Conservation (phyloP, 1,140 invertebrate genomes). For the Apis florea region DNA sequence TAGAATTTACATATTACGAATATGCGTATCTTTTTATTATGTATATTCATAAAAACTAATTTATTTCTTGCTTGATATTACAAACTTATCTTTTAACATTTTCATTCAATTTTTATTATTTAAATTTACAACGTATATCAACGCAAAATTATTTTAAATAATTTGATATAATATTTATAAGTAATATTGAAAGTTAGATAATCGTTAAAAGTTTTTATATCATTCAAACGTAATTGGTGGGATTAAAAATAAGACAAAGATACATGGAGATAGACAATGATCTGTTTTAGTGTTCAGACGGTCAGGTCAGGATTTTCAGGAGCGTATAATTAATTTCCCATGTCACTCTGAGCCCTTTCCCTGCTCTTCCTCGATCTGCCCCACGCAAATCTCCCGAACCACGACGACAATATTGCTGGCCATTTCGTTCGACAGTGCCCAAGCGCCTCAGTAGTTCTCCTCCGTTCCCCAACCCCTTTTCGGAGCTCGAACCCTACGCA, state of each 20-base stretch:
- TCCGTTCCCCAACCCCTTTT: constrained; percentile 61
- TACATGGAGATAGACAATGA: neutral
- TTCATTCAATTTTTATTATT: neutral
- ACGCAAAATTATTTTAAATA: too few relatives aligned
- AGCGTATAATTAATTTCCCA: constrained; percentile 80
- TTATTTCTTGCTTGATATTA: too few relatives aligned
- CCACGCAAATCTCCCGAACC: constrained; percentile 71
- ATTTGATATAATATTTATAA: neutral
- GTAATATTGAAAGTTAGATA: neutral
- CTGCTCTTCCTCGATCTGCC: constrained; percentile 56
- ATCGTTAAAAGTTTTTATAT: neutral
- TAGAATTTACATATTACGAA: neutral
- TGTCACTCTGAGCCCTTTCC: constrained; percentile 73
- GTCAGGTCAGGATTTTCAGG: constrained; percentile 75
- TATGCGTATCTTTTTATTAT: neutral
- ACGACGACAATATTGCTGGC: constrained; percentile 79
- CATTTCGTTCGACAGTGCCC: constrained; percentile 78
- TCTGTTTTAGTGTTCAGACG: constrained; percentile 49
- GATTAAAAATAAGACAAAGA: neutral
- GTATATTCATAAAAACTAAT: too few relatives aligned
- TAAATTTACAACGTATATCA: neutral
- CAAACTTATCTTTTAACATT: neutral
- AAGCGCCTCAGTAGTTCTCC: constrained; percentile 71
- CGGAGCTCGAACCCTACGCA: constrained; percentile 56
- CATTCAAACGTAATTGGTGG: neutral